phyloP scores from a whole-genome alignment of 2,113 vertebrate species.

The Pteropus alecto region DNA sequence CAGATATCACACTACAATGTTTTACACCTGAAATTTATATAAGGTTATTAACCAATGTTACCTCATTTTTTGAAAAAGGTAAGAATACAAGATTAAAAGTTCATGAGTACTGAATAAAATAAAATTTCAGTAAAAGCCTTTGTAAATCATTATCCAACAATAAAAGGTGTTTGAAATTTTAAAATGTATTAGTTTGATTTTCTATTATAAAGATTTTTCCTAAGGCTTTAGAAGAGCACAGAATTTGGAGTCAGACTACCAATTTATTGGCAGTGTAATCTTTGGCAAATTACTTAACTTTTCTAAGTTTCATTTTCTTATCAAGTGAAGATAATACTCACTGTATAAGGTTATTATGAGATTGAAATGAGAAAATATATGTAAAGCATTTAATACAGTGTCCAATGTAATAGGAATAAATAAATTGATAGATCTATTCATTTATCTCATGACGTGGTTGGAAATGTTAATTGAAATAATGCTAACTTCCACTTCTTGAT shows the following conservation, averaged over 20 bases:
- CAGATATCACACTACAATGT: background rate
- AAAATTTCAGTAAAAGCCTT: background rate
- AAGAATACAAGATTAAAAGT: background rate
- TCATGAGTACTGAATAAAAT: background rate
- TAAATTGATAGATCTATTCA: background rate
- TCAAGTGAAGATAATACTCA: background rate
- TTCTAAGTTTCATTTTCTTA: conserved; percentile 14
- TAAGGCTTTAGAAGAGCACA: background rate
- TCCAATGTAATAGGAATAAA: background rate
- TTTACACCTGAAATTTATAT: background rate
- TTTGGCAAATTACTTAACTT: conserved; percentile 18
- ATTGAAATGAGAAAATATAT: background rate
- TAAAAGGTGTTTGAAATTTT: background rate
- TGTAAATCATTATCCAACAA: background rate
- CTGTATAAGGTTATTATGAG: background rate
- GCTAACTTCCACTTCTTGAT: background rate
- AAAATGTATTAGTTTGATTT: background rate
- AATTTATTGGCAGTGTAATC: background rate
- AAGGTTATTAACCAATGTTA: background rate
- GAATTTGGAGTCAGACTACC: background rate
- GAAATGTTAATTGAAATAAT: background rate
- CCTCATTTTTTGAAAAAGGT: background rate
- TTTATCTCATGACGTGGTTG: background rate
- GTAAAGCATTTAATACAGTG: background rate
- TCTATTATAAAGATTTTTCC: background rate